phyloP scores from a whole-genome alignment of 2,888 invertebrate genomes.

The Leucania comma region DNA sequence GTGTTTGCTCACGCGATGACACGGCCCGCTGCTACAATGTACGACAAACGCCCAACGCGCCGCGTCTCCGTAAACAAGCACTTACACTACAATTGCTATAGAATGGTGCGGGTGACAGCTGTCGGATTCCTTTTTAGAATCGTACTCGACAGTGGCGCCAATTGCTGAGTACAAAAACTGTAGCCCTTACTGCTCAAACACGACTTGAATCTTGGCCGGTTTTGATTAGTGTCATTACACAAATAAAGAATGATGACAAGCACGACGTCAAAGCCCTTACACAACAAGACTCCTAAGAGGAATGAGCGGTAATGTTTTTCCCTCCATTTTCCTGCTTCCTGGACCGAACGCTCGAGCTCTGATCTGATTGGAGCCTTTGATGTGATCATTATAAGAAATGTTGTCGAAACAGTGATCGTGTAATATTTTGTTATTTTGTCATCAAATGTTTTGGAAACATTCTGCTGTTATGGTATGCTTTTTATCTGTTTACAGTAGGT shows the following conservation, averaged over 20 bases:
- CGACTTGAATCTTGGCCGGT: neutral
- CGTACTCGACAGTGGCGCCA: too few species aligned
- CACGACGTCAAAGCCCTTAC: conserved; percentile 11
- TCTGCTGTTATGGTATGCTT: neutral
- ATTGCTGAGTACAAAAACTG: neutral
- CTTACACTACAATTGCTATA: too few species aligned
- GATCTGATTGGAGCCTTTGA: conserved; percentile 46
- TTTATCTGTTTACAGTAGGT: neutral
- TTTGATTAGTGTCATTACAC: conserved; percentile 10
- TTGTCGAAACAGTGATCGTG: conserved; percentile 27
- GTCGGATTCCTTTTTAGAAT: too few species aligned
- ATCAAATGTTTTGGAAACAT: conserved; percentile 8
- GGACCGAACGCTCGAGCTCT: conserved; percentile 8
- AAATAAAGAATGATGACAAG: conserved; percentile 20
- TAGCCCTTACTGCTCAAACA: neutral
- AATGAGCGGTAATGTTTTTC: conserved; percentile 26
- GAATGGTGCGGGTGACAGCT: too few species aligned
- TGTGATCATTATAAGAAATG: conserved; percentile 35
- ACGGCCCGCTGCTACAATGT: too few species aligned
- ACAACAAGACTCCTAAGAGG: conserved; percentile 5
- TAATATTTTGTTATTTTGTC: conserved; percentile 2
- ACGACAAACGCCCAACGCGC: too few species aligned
- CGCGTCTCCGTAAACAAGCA: too few species aligned
- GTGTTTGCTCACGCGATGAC: too few species aligned
- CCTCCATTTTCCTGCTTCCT: conserved; percentile 39